Evolutionary conservation across 1,140 invertebrate genomes (phyloP).

Genomic region (Drosophila erecta): DNA sequence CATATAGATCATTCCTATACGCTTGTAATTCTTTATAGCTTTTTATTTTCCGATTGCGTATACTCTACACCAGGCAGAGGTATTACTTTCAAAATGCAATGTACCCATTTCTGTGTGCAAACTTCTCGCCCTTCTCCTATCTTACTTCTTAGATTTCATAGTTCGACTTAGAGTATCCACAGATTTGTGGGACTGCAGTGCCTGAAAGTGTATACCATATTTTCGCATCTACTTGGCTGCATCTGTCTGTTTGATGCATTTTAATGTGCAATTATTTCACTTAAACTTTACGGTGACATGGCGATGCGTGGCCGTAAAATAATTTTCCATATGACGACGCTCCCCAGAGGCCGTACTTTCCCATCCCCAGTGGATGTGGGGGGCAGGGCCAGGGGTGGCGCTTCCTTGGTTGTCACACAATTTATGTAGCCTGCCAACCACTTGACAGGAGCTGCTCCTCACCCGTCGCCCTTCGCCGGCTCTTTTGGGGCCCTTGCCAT

Average conservation of each 20-base stretch:
- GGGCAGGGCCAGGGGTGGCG: background rate
- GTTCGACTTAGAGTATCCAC: too few relatives aligned
- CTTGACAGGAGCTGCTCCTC: slow-evolving; percentile 51
- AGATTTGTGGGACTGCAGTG: too few relatives aligned
- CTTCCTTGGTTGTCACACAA: slow-evolving; percentile 49
- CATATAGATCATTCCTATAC: slow-evolving; percentile 36
- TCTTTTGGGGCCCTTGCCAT: slow-evolving; percentile 46
- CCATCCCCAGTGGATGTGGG: background rate
- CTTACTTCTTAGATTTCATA: background rate
- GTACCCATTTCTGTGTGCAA: too few relatives aligned
- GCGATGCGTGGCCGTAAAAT: slow-evolving; percentile 54
- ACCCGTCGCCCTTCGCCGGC: slow-evolving; percentile 14
- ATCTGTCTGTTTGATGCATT: slow-evolving; percentile 51
- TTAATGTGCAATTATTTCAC: slow-evolving; percentile 63
- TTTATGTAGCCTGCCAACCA: slow-evolving; percentile 66
- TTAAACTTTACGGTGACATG: slow-evolving; percentile 61
- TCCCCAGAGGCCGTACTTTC: slow-evolving; percentile 36
- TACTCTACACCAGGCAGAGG: background rate
- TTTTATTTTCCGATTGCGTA: background rate
- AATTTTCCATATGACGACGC: slow-evolving; percentile 44
- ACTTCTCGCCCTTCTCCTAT: too few relatives aligned
- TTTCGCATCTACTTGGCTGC: slow-evolving; percentile 19
- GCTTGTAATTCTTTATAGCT: slow-evolving; percentile 15
- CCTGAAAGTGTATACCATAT: slow-evolving; percentile 11
- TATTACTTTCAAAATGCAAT: background rate